These are phyloP conservation scores for Vidua chalybeata DNA, from an alignment of 2,113 vertebrate genomes.

Conservation along the genomic window DNA sequence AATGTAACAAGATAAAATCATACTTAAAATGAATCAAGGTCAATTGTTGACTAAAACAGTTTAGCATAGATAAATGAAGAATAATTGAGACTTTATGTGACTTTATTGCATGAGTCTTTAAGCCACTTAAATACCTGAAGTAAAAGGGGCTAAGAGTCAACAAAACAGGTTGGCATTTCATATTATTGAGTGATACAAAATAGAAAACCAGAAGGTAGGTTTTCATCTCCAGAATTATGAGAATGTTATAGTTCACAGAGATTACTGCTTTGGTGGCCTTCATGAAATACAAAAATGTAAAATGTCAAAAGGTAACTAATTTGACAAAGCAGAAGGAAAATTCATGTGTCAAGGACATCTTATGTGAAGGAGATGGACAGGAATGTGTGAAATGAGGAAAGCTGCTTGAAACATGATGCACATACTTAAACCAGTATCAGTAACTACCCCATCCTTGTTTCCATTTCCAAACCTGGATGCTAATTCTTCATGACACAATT, in stretches of 20 bases:
- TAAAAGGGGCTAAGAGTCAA: not conserved
- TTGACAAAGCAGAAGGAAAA: not conserved
- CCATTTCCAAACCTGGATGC: not conserved
- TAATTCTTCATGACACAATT: accelerated
- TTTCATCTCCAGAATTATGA: not conserved
- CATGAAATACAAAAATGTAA: not conserved
- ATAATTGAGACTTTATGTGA: not conserved
- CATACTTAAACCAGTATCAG: not conserved
- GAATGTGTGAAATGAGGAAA: not conserved
- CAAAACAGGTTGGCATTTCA: not conserved
- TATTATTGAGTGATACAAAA: not conserved
- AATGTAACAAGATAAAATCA: not conserved
- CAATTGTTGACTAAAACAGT: not conserved
- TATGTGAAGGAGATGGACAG: not conserved
- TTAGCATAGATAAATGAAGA: constrained; percentile 22
- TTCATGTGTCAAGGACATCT: not conserved
- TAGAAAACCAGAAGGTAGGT: not conserved
- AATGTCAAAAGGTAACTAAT: not conserved
- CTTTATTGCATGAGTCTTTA: not conserved
- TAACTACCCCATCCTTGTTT: not conserved
- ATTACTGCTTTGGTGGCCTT: not conserved
- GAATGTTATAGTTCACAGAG: not conserved
- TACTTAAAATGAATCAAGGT: not conserved
- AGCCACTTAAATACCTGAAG: not conserved
- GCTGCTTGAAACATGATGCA: not conserved